phyloP scores from a whole-genome alignment of 2,797 vertebrate genomes.

The Florisuga fusca region DNA sequence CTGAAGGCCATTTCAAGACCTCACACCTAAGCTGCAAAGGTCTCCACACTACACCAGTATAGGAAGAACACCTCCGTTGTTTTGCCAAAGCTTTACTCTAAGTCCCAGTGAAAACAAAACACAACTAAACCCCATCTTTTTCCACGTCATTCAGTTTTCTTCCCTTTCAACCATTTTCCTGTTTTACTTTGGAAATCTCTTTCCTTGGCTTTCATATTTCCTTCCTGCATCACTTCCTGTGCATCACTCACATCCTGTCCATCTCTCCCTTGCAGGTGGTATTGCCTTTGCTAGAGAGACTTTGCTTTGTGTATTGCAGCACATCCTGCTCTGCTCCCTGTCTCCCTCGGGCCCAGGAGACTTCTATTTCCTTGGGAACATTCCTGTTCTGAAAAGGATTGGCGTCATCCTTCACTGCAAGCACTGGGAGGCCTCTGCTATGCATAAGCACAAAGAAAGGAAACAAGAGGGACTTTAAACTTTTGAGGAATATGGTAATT shows the following conservation, averaged over 20 bases:
- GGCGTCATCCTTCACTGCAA: slow-evolving; percentile 44
- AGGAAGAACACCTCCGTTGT: background rate
- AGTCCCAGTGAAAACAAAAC: background rate
- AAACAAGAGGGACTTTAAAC: slow-evolving; percentile 46
- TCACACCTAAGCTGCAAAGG: background rate
- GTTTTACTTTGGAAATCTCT: slow-evolving; percentile 59
- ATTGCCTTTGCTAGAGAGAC: slow-evolving; percentile 6
- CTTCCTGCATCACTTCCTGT: slow-evolving; percentile 67
- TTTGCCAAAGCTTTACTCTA: slow-evolving; percentile 20
- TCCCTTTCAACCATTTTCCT: slow-evolving; percentile 52
- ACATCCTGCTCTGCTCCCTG: slow-evolving; percentile 58
- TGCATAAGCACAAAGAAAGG: slow-evolving; percentile 56
- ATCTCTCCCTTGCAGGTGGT: slow-evolving; percentile 52
- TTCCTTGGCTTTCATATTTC: slow-evolving; percentile 47
- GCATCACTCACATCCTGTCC: slow-evolving; percentile 59
- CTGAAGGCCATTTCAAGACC: background rate
- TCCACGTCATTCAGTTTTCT: slow-evolving; percentile 21
- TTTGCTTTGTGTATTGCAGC: slow-evolving; percentile 43
- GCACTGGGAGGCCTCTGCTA: background rate
- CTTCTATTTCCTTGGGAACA: slow-evolving; percentile 63
- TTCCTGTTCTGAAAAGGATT: slow-evolving; percentile 41
- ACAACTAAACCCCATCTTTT: background rate
- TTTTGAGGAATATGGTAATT: slow-evolving; percentile 62
- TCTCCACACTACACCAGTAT: background rate
- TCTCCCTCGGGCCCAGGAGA: slow-evolving; percentile 5